phyloP scores from a whole-genome alignment of 2,113 vertebrate species.

The Corythoichthys intestinalis region DNA sequence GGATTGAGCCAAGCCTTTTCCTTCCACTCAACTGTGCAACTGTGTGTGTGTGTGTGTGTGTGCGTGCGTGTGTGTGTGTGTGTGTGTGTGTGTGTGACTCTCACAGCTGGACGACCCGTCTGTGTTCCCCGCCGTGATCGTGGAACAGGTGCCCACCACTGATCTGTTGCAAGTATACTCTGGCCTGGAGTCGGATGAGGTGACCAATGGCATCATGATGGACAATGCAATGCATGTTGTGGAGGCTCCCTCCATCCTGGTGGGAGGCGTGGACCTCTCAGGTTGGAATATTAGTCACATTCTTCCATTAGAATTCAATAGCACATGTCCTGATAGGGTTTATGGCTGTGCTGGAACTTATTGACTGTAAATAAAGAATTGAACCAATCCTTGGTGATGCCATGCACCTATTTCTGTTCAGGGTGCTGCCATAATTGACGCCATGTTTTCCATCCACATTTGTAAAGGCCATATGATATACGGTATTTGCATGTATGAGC shows the following conservation, averaged over 20 bases:
- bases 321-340: background rate
- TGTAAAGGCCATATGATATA: too few species aligned
- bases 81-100: background rate
- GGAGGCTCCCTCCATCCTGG: constrained; percentile 76
- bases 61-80: background rate
- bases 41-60: background rate
- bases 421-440: too few species aligned
- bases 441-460: too few species aligned
- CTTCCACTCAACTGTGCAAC: background rate
- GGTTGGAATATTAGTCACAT: constrained; percentile 57
- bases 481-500: too few species aligned
- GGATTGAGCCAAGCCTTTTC: background rate
- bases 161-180: constrained; percentile 86
- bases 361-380: too few species aligned
- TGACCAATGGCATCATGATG: constrained; percentile 78
- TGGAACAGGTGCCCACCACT: constrained; percentile 81
- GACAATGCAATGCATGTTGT: constrained; percentile 77
- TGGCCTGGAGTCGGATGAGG: constrained; percentile 80
- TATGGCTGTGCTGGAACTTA: too few species aligned
- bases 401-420: too few species aligned
- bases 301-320: background rate
- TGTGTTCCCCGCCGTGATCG: constrained; percentile 84
- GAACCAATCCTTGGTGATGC: too few species aligned
- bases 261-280: constrained; percentile 75
- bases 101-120: constrained; percentile 82